These are phyloP conservation scores for Anolis apletophallus DNA, from an alignment of 2,797 vertebrate species.

Conservation along the genomic window DNA sequence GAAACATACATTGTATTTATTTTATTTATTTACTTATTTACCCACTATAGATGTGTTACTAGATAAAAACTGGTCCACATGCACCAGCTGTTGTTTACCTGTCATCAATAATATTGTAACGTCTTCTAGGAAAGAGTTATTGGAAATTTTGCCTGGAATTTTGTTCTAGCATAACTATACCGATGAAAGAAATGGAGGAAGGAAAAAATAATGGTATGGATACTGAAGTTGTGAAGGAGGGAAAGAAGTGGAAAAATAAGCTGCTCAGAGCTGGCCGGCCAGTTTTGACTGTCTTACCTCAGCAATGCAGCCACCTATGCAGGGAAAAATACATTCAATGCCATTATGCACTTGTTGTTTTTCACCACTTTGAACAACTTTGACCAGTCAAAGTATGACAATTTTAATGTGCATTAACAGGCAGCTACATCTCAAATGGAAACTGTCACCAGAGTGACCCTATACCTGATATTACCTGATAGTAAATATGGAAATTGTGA, in stretches of 20 bases:
- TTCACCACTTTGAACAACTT: slow-evolving; percentile 56
- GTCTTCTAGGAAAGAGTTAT: slow-evolving; percentile 34
- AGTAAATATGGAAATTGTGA: not conserved
- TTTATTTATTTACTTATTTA: too few relatives aligned
- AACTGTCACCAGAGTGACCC: not conserved
- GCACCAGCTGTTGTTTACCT: not conserved
- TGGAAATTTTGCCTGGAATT: not conserved
- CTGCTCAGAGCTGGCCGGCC: too few relatives aligned
- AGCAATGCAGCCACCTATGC: too few relatives aligned
- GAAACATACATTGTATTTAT: too few relatives aligned
- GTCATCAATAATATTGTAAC: slow-evolving; percentile 38
- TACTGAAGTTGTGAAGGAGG: not conserved
- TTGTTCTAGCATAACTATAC: too few relatives aligned
- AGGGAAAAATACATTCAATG: too few relatives aligned
- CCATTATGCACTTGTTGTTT: slow-evolving; percentile 17
- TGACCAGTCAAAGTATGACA: slow-evolving; percentile 45
- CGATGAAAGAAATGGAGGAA: too few relatives aligned
- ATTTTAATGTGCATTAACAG: slow-evolving; percentile 52
- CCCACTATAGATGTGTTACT: too few relatives aligned
- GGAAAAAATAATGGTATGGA: not conserved
- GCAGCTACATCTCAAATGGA: slow-evolving; percentile 1
- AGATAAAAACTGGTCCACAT: not conserved
- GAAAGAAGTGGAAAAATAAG: not conserved
- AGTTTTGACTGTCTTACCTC: too few relatives aligned
- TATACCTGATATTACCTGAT: not conserved